Evolutionary conservation across 2,888 invertebrate genomes (phyloP).

Genomic region (Tenthredo notha): DNA sequence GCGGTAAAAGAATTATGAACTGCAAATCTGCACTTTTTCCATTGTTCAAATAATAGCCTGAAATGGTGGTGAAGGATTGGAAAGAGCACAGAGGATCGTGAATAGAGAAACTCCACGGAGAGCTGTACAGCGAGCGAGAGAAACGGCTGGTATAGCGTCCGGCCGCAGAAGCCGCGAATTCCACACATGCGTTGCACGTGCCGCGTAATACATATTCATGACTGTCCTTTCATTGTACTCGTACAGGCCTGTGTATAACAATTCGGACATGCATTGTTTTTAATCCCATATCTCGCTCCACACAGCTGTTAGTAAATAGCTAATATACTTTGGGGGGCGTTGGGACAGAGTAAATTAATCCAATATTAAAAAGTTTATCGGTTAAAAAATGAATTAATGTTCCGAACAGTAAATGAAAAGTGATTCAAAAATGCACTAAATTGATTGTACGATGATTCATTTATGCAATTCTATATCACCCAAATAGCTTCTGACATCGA

Average conservation of each 20-base stretch:
- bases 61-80: not conserved
- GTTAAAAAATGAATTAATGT: too few relatives aligned
- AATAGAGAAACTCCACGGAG: not conserved
- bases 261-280: slow-evolving; percentile 54
- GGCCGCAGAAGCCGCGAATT: slow-evolving; percentile 49
- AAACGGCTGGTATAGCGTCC: slow-evolving; percentile 20
- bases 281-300: slow-evolving; percentile 47
- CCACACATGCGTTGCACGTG: slow-evolving; percentile 53
- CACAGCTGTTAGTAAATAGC: slow-evolving; percentile 47
- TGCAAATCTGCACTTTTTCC: slow-evolving; percentile 41
- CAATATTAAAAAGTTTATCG: too few relatives aligned
- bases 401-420: too few relatives aligned
- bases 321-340: not conserved
- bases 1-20: slow-evolving; percentile 27
- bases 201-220: slow-evolving; percentile 53
- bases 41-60: slow-evolving; percentile 28
- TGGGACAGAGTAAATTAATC: not conserved
- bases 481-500: not conserved
- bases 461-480: not conserved
- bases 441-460: not conserved
- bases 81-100: not conserved
- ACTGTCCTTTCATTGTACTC: slow-evolving; percentile 48
- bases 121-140: not conserved
- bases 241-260: slow-evolving; percentile 45
- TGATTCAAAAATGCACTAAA: too few relatives aligned